Conservation (phyloP, 2,888 invertebrate species). For the Pharmacophagus antenor region DNA sequence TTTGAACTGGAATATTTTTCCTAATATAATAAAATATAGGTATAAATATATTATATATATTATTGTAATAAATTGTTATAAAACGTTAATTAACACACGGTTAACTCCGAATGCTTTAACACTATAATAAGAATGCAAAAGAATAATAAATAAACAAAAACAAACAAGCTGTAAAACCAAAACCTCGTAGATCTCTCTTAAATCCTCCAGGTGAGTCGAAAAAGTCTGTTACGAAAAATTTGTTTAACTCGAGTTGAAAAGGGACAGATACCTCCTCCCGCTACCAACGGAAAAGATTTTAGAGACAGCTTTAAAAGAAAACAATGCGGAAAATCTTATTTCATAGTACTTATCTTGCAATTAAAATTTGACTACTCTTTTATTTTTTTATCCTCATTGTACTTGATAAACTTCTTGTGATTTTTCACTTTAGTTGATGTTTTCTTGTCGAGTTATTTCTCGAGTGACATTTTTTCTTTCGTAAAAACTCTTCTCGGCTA, state of each 20-base stretch:
- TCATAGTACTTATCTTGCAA: slow-evolving; percentile 61
- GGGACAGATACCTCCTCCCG: slow-evolving; percentile 54
- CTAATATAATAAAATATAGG: too few species aligned
- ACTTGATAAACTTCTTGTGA: slow-evolving; percentile 21
- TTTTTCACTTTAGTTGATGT: slow-evolving; percentile 7
- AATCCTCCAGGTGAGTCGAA: slow-evolving; percentile 68
- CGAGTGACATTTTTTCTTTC: slow-evolving; percentile 2
- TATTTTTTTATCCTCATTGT: slow-evolving; percentile 35
- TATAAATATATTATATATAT: too few species aligned
- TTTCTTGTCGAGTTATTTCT: not conserved
- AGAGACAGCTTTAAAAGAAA: slow-evolving; percentile 55
- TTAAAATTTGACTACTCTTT: slow-evolving; percentile 53
- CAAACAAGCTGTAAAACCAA: slow-evolving; percentile 64
- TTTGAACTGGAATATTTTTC: too few species aligned
- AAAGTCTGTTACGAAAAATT: slow-evolving; percentile 74
- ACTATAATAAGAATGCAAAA: slow-evolving; percentile 39
- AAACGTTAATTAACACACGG: slow-evolving; percentile 1
- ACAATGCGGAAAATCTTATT: slow-evolving; percentile 55
- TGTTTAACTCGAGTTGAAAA: slow-evolving; percentile 73
- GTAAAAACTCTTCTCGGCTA: not conserved
- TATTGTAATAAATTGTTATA: not conserved
- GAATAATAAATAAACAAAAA: slow-evolving; percentile 32
- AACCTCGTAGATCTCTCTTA: slow-evolving; percentile 64
- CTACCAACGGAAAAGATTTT: slow-evolving; percentile 66
- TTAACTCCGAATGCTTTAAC: not conserved